Evolutionary conservation across 2,888 invertebrate species (phyloP).

Genomic region (Phytoseiulus persimilis): DNA sequence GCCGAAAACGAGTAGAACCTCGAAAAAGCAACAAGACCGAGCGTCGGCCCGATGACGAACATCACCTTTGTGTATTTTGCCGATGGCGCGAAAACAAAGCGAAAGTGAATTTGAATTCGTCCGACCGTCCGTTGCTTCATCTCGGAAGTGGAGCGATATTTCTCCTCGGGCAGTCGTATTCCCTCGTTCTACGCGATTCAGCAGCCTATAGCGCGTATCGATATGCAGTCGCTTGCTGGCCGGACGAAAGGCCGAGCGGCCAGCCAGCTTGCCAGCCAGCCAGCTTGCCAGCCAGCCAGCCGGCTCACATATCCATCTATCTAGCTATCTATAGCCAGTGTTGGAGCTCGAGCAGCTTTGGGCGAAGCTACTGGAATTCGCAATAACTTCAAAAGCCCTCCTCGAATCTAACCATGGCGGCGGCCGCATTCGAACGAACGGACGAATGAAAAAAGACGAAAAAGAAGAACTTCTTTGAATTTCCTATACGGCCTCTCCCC

Average conservation of each 20-base stretch:
- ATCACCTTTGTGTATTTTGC: neutral
- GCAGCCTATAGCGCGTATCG: neutral
- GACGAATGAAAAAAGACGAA: neutral
- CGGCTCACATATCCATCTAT: conserved; percentile 5
- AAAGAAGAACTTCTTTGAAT: neutral
- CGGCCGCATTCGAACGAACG: neutral
- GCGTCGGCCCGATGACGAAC: neutral
- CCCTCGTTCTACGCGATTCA: neutral
- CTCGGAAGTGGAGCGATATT: neutral
- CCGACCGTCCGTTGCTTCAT: neutral
- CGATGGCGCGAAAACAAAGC: neutral
- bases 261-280: neutral
- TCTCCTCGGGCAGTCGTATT: neutral
- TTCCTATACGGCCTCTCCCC: neutral
- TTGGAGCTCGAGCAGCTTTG: neutral
- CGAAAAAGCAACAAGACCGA: neutral
- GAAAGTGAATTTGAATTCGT: neutral
- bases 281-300: neutral
- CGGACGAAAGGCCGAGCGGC: neutral
- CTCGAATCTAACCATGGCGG: neutral
- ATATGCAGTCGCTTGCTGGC: neutral
- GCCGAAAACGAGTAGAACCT: neutral
- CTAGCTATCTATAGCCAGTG: conserved; percentile 5
- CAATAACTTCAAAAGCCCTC: conserved; percentile 36
- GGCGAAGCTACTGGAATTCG: conserved; percentile 22